Base-by-base conservation (phyloP, 1,140 invertebrate genomes). In the Conopomorpha cramerella region DNA sequence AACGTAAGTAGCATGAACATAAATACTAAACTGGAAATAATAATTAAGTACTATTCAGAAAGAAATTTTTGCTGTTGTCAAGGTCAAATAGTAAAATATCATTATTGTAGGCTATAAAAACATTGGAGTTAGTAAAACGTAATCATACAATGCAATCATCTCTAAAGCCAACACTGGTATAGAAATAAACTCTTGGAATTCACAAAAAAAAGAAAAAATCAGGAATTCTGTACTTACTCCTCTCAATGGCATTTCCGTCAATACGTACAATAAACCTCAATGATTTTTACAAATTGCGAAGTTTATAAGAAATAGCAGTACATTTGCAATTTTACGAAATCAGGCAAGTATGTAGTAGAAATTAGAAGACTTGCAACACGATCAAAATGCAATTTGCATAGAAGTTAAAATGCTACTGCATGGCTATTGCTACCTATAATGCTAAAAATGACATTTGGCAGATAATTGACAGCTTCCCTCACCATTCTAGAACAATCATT, bases 231-330 rank as follows among this genome's bases (percentile, higher is more conserved):
- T n/a, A n/a, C n/a, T n/a, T n/a, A n/a, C n/a, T 56, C 66, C 61
- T 57, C 63, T 57, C 37, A 74, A 49, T 47, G 70, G 65, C 70
- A 74, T 74, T 55, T 74, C 63, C 61, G 47, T 50, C 36, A 57
- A 38, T 39, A 50, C 43, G 30, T 49, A 30, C 36, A 39, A 37
- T 33, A 43, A 38, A 23, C 35, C 41, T 46, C 44, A 47, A 28
- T n/a, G 14, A 8, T 36, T 10, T 27, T 12, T 36, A 15, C 16
- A 32, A 11, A 32, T 7, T 12, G 13, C 6, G 7, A 29, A 12
- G 28, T n/a, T n/a, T n/a, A n/a, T n/a, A n/a, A n/a, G n/a, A n/a
- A n/a, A n/a, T n/a, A n/a, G n/a, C n/a, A n/a, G n/a, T n/a, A n/a
- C 7, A 8, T 29, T 7, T 8, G 7, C 28, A 12, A 29, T 29